Evolutionary conservation across 2,113 vertebrate species (phyloP), one percentile per base, ranked within the genome.

Genomic region (Pan paniscus): DNA sequence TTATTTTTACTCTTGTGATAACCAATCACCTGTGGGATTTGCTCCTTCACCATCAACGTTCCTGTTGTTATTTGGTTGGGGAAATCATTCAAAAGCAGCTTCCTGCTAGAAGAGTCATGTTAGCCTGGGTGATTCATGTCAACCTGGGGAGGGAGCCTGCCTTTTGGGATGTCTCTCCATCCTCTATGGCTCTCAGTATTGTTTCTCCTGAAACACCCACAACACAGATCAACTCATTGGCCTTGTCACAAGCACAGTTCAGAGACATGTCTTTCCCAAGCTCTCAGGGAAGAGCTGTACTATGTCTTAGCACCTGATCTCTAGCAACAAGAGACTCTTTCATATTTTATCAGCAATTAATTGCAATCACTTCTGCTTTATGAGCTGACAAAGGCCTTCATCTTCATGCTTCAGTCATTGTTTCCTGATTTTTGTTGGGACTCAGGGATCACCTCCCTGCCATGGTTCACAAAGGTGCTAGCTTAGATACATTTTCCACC

Each of bases 401-500:
- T 95, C 97, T 96, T 93, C 94, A 93, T 64, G 93, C 38, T 96
- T 97, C 61, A 89, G 93, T 97, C 98, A 97, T 98, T 98, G 92
- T 82, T 98, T 98, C 97, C 96, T 98, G 96, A 89, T 88, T 86
- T 97, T 97, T 97, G 94, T 93, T 96, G 94, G 86, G 86, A 83
- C 97, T 98, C 75, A 35, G 50, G 96, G 94, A 97, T 98, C 98
- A 97, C 88, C 81, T 95, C 52, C 98, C 97, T 98, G 97, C 97
- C 97, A 61, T 97, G 96, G 80, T 98, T 98, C 97, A 94, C 93
- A 96, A 98, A 98, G 98, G 98, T 98, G 97, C 90, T 97, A 98
- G 97, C 89, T 91, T 95, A 98, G 97, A 98, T 98, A 98, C 98
- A 98, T 98, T 98, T 98, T 98, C 97, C 98, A 99, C 98, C 96